A percentile compares a stretch with the other conserved stretches of the same genome.
phyloP scores from a whole-genome alignment of 2,113 vertebrate genomes.

The Amphilophus citrinellus region DNA sequence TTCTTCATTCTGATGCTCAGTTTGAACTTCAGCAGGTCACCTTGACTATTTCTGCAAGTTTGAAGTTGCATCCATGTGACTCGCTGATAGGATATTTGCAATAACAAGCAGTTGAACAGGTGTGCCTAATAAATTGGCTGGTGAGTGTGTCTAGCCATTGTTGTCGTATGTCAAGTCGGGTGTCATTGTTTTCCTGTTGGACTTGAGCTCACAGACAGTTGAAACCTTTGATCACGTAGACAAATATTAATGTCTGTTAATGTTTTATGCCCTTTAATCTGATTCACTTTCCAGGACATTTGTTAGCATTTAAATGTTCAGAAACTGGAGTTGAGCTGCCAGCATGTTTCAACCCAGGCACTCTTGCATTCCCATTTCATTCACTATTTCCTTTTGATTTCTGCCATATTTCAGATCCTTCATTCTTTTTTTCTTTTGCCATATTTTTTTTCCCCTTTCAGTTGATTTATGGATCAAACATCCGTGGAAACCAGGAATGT shows the following conservation, averaged over 20 bases:
- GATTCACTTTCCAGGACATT: background rate
- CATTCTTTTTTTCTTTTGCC: constrained; percentile 49
- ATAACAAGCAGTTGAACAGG: background rate
- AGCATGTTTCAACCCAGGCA: background rate
- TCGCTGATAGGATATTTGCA: background rate
- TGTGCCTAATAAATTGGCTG: background rate
- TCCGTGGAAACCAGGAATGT: constrained; percentile 87
- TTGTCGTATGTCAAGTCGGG: background rate
- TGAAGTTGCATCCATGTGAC: too few relatives aligned
- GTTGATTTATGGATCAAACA: constrained; percentile 89
- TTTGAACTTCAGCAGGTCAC: too few relatives aligned
- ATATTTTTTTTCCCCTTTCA: constrained; percentile 84
- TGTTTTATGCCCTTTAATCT: too few relatives aligned
- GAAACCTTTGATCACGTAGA: background rate
- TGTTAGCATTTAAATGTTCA: constrained; percentile 7
- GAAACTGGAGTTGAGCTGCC: background rate
- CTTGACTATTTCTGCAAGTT: too few relatives aligned
- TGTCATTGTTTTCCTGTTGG: background rate
- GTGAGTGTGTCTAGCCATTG: background rate
- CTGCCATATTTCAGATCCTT: constrained; percentile 24
- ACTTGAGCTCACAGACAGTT: background rate
- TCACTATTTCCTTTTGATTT: constrained; percentile 36
- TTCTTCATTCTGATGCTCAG: too few relatives aligned
- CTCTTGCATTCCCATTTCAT: constrained; percentile 30
- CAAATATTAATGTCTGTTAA: background rate